Evolutionary conservation across 2,797 vertebrate species (phyloP).

Genomic region (Poeciliopsis turneri): DNA sequence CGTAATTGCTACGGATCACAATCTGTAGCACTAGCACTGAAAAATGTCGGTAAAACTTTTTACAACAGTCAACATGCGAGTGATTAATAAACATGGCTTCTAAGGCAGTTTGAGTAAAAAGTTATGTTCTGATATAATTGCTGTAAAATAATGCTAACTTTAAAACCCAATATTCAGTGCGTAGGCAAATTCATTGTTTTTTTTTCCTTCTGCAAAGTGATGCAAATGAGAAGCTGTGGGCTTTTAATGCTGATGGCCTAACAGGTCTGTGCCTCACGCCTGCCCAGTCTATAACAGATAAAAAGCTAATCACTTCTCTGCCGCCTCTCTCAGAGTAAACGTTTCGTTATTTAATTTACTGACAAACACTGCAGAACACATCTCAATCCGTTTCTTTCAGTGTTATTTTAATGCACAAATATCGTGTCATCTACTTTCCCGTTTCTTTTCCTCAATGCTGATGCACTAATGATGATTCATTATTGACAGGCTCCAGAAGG

Average conservation of each 20-base stretch:
- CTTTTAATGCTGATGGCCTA: constrained; percentile 40
- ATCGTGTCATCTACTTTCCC: not conserved
- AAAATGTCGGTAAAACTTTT: constrained; percentile 2
- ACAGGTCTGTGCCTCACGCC: constrained; percentile 34
- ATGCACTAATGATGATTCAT: constrained; percentile 13
- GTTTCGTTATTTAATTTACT: constrained; percentile 23
- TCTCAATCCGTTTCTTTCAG: constrained; percentile 9
- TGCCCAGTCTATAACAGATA: constrained; percentile 24
- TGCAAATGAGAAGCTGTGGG: constrained; percentile 43
- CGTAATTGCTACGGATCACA: not conserved
- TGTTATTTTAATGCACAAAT: constrained; percentile 5
- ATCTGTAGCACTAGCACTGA: not conserved
- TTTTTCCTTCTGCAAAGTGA: constrained; percentile 28
- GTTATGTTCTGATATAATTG: constrained; percentile 12
- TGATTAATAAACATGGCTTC: constrained; percentile 5
- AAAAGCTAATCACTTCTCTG: constrained; percentile 31
- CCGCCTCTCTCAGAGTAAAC: constrained; percentile 25
- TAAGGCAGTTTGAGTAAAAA: not conserved
- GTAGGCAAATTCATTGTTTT: constrained; percentile 21
- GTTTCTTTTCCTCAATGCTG: not conserved
- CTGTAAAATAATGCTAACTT: constrained; percentile 11
- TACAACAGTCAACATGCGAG: not conserved
- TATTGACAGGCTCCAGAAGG: constrained; percentile 13
- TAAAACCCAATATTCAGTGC: constrained; percentile 16
- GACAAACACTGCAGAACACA: constrained; percentile 4